Percentiles rank a stretch among this genome's conserved stretches.
Evolutionary conservation across 2,113 vertebrate species (phyloP).

Genomic region (Amblyornis subalaris): DNA sequence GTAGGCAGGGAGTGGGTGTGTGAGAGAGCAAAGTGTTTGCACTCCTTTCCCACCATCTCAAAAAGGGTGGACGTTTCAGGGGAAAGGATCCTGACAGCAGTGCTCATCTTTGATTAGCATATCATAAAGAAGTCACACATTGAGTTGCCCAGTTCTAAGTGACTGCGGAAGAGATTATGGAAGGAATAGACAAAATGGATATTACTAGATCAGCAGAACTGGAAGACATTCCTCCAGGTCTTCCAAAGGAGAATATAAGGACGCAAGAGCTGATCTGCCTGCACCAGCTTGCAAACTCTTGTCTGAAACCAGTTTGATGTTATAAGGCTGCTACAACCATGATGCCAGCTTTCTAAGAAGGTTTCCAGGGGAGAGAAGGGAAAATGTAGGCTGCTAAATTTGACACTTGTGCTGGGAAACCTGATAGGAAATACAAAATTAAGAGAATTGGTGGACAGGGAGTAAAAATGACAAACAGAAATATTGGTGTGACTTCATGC

Average conservation of each 20-base stretch:
- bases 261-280: not conserved
- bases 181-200: not conserved
- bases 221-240: not conserved
- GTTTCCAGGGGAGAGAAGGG: not conserved
- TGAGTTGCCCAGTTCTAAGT: not conserved
- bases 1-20: constrained; percentile 30
- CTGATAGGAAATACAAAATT: not conserved
- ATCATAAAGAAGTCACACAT: not conserved
- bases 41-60: not conserved
- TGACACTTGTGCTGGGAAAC: not conserved
- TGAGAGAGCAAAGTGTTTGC: constrained; percentile 38
- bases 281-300: not conserved
- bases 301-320: not conserved
- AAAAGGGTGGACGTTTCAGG: not conserved
- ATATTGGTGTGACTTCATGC: not conserved
- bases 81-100: not conserved
- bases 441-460: not conserved
- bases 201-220: not conserved
- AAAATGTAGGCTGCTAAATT: not conserved
- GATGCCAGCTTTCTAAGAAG: not conserved
- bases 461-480: not conserved
- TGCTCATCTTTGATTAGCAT: not conserved
- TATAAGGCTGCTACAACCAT: not conserved
- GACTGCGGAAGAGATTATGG: not conserved
- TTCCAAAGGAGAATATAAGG: not conserved